phyloP scores from a whole-genome alignment of 37 sponge, comb jelly and placozoan genomes.

The Eunapius fragilis region DNA sequence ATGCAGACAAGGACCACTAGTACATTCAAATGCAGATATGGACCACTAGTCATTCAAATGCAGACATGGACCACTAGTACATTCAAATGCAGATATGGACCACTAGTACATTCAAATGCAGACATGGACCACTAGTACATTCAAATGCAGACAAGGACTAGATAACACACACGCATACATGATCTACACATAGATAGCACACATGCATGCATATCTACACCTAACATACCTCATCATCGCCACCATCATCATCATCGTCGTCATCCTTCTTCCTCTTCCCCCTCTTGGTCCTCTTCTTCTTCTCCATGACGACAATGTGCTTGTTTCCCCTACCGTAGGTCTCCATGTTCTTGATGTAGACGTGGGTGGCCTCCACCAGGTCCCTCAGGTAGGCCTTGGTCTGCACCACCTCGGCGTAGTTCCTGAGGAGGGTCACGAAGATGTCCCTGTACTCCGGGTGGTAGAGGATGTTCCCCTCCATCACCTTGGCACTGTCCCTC shows the following conservation, averaged over 20 bases:
- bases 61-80: too few species aligned
- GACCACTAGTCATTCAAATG: too few species aligned
- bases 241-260: not conserved
- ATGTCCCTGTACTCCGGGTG: constrained; percentile 91
- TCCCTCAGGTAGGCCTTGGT: constrained; percentile 56
- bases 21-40: too few species aligned
- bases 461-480: constrained; percentile 89
- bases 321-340: constrained; percentile 34
- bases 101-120: too few species aligned
- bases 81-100: too few species aligned
- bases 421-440: constrained; percentile 76
- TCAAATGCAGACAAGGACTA: too few species aligned
- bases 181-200: too few species aligned
- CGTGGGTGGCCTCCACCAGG: constrained; percentile 76
- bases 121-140: too few species aligned
- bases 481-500: constrained; percentile 83
- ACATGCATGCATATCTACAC: not conserved
- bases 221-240: not conserved
- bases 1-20: too few species aligned
- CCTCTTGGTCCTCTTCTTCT: constrained; percentile 23
- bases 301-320: constrained; percentile 67
- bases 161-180: not conserved
- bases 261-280: constrained; percentile 21
- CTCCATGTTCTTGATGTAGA: constrained; percentile 83
- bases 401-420: constrained; percentile 61